Base-by-base conservation (phyloP, 2,797 vertebrate species). In the Lemur catta region DNA sequence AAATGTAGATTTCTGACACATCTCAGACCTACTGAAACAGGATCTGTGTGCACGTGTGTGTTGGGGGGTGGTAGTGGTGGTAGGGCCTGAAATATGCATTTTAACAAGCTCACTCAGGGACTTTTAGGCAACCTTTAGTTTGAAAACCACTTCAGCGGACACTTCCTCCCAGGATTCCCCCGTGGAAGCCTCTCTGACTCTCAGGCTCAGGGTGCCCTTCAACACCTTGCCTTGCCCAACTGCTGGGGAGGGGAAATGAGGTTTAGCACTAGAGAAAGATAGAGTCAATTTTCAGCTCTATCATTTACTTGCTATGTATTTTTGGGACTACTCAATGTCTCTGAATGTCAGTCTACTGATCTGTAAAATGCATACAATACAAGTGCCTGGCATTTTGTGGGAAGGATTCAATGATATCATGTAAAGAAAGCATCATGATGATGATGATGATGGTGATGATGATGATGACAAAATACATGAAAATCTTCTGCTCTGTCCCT, bases 21-120 rank as follows among this genome's bases (percentile, higher is more conserved):
- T 59, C 50, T 61, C 35, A 24, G 57, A 35, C 22, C n/a, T 69
- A n/a, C 1, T n/a, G 9, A 79, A 33, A 63, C 65, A 69, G 50
- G 88, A 79, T 55, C 26, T 33, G 2, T 22, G 28, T 50, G 61
- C 10, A 28, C 3, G 17, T 38, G 13, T 8, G 22, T 55, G 81
- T 2, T 0, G 1, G 20, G 30, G 12, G 41, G 13, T 9, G 43
- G 43, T 8, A 14, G 7, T 7, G 17, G 28, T 5, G 48, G 24
- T 13, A 57, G 24, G 43, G 1, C 50, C 76, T 75, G 35, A 30
- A 43, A 26, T 30, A n/a, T 0, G 11, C 46, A 72, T 63, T 81
- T 71, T 50, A 35, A 81, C 30, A 59, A 84, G 28, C 10, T 63
- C 43, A 43, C 35, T 4, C 46, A 22, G 33, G 43, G 30, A 33